Evolutionary conservation across 1,140 invertebrate species (phyloP).

Genomic region (Apis laboriosa): DNA sequence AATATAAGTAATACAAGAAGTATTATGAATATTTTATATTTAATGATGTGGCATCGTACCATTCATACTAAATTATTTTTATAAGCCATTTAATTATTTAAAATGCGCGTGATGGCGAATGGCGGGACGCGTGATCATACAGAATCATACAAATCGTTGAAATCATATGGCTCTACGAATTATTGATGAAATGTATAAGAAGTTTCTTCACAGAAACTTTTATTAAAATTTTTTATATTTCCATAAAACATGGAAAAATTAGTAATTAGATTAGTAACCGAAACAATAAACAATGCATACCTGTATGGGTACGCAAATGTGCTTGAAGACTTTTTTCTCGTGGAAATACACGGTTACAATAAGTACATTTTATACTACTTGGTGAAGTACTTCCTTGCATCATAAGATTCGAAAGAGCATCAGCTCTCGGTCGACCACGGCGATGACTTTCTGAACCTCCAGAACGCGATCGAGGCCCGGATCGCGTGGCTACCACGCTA

Average conservation of each 20-base stretch:
- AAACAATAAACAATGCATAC: slow-evolving; percentile 74
- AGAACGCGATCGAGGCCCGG: slow-evolving; percentile 46
- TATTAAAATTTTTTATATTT: background rate
- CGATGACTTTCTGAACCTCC: slow-evolving; percentile 72
- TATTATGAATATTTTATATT: background rate
- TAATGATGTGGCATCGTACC: background rate
- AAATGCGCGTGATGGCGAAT: slow-evolving; percentile 77
- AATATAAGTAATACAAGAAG: background rate
- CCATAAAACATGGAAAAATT: background rate
- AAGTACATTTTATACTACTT: slow-evolving; percentile 88
- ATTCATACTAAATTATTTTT: slow-evolving; percentile 1
- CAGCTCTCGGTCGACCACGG: slow-evolving; percentile 87
- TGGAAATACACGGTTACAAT: slow-evolving; percentile 89
- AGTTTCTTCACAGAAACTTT: slow-evolving; percentile 42
- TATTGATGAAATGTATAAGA: background rate
- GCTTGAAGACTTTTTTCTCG: slow-evolving; percentile 91
- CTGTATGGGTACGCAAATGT: slow-evolving; percentile 91
- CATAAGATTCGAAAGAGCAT: slow-evolving; percentile 87
- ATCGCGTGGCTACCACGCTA: slow-evolving; percentile 14
- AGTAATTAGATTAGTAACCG: too few species aligned
- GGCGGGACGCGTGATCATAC: slow-evolving; percentile 74
- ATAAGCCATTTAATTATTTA: slow-evolving; percentile 72
- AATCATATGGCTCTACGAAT: slow-evolving; percentile 11
- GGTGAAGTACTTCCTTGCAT: slow-evolving; percentile 87
- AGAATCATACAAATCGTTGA: slow-evolving; percentile 32